Evolutionary conservation across 2,888 invertebrate genomes (phyloP), one percentile per base, ranked within the genome.

Genomic region (Eumacrocentrus americanus): DNA sequence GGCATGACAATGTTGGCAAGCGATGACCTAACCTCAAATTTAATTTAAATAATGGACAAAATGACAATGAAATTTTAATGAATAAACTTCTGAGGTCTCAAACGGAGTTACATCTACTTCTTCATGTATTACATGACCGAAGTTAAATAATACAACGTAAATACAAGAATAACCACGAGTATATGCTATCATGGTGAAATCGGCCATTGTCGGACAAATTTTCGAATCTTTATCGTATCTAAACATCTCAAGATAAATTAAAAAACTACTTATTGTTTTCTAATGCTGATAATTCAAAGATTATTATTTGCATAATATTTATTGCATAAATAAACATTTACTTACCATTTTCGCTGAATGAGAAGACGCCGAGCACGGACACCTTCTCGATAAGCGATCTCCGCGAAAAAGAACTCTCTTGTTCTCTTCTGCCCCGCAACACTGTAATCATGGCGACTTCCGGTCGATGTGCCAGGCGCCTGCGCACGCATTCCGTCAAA

Each of bases 341-440:
- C 67, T 63, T 61, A 69, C 68, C 68, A 69, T 69, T 64, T 69
- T 69, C 5, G 12, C 11, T 59, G 53, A 25, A 55, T 6, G 53
- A 66, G 62, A 65, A 66, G 66, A 66, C 62, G 66, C 62, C 62
- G 57, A 61, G 46, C 35, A 12, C 16, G 58, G 62, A 62, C 52
- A 60, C 51, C 67, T 54, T 68, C 64, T 60, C 61, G 12, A 53
- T 52, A 61, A 62, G 56, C 66, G 62, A 58, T 59, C 60, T 61
- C 53, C 57, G 60, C 63, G 34, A 52, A 42, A 67, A 68, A 65
- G 44, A 22, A 44, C n/a, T 11, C 1, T 5, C 2, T 35, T 4
- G n/a, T n/a, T n/a, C n/a, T n/a, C n/a, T n/a, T n/a, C n/a, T n/a
- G n/a, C n/a, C n/a, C n/a, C n/a, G n/a, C n/a, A n/a, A n/a, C n/a